Conservation (phyloP, 2,113 vertebrate species). For the Garra rufa region DNA sequence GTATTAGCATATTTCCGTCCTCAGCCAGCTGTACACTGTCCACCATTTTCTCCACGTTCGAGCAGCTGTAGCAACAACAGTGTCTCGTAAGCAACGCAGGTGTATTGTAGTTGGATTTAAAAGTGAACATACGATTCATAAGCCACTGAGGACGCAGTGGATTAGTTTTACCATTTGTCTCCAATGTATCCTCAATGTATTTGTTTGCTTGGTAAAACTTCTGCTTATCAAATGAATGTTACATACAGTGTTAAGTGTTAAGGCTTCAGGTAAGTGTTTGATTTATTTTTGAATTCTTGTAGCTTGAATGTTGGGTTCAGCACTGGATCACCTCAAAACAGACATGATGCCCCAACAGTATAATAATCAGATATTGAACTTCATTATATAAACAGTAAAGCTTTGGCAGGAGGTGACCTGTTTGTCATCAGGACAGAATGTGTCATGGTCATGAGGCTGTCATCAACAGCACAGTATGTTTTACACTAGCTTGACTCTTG, state of each 20-base stretch:
- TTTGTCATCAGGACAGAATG: slow-evolving; percentile 48
- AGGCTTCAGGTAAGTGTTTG: neutral
- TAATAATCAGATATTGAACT: neutral
- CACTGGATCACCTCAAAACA: neutral
- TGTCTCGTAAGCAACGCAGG: no score
- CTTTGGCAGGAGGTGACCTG: slow-evolving; percentile 13
- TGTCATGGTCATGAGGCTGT: slow-evolving; percentile 48
- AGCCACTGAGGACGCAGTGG: no score
- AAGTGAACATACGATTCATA: no score
- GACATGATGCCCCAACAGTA: neutral
- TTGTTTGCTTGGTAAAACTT: neutral
- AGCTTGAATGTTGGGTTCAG: neutral
- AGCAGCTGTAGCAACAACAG: no score
- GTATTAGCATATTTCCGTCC: no score
- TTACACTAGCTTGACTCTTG: neutral
- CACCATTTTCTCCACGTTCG: no score
- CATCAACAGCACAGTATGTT: slow-evolving; percentile 13
- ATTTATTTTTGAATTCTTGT: neutral
- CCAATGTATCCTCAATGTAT: no score
- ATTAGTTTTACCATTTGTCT: no score
- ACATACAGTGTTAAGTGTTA: neutral
- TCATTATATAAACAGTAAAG: neutral
- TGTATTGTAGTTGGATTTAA: no score
- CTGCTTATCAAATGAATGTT: neutral
- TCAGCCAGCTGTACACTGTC: no score